Evolutionary conservation across 2,888 invertebrate species (phyloP), one percentile per base, ranked within the genome.

Genomic region (Mellilla xanthometata): DNA sequence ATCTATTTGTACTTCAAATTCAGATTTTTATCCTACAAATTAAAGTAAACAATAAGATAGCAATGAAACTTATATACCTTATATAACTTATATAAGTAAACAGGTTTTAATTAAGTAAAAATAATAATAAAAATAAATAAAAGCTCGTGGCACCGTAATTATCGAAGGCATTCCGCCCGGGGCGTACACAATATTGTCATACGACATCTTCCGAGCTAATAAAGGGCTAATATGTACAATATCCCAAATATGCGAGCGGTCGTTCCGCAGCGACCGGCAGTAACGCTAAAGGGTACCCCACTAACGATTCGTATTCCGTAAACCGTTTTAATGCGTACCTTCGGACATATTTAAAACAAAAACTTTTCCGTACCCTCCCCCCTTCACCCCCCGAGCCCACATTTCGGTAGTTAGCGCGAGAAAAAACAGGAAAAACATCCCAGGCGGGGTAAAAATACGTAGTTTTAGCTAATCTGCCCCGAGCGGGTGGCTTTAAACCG

Each of bases 401-500:
- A 81, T 84, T 86, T 86, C 72, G 85, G 86, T 87, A 86, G 86
- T 88, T 87, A 85, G 82, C 79, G 64, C 65, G 70, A 62, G 62
- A 57, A 68, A 58, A 71, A 70, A 73, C 66, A 69, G 73, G 78
- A 77, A 81, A 81, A 73, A 66, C 72, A 72, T 71, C 74, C 76
- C 62, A 49, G 42, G 39, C 40, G 78, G 89, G 91, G 91, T 91
- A 90, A 91, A 91, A 91, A 91, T 91, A 91, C 91, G 91, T 91
- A 91, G 91, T 91, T 91, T 92, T 92, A 91, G 91, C 91, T 91
- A 91, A 91, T 91, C 91, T 91, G 89, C 91, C 90, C 90, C 27
- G 85, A 73, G 69, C 55, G 64, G 65, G 60, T 54, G 69, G 64
- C 58, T 68, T 70, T 68, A 69, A 69, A 68, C 58, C 56, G 58